phyloP scores from a whole-genome alignment of 2,888 invertebrate genomes.

The Limnephilus lunatus region DNA sequence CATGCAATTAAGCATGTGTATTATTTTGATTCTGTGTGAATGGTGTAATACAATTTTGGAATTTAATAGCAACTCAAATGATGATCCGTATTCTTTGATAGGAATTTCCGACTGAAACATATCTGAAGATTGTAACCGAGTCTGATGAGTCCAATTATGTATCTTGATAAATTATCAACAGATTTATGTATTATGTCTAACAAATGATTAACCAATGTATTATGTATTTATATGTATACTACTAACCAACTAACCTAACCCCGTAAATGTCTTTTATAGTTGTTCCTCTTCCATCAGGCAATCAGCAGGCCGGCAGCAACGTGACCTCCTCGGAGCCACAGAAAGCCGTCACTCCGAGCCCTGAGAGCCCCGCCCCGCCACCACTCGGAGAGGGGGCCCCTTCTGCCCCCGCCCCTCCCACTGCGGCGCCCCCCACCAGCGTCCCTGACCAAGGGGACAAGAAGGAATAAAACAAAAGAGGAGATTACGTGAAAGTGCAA shows the following conservation, averaged over 20 bases:
- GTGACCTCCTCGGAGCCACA: conserved; percentile 55
- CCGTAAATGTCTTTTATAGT: conserved; percentile 20
- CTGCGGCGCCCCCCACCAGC: conserved; percentile 64
- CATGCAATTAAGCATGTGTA: neutral
- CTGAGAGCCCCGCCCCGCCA: conserved; percentile 64
- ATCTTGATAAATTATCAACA: neutral
- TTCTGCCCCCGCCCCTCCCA: conserved; percentile 42
- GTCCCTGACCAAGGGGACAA: conserved; percentile 66
- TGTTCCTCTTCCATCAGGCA: conserved; percentile 47
- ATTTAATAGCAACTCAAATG: conserved; percentile 63
- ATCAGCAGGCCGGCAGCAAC: conserved; percentile 54
- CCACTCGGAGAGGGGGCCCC: conserved; percentile 67
- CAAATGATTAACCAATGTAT: neutral
- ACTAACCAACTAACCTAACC: conserved; percentile 33
- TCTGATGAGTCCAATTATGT: conserved; percentile 22
- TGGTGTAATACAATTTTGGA: too few species aligned
- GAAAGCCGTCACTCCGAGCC: conserved; percentile 50
- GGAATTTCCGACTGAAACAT: conserved; percentile 68
- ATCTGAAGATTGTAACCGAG: conserved; percentile 53
- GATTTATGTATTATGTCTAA: neutral
- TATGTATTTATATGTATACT: neutral
- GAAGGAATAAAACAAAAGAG: conserved; percentile 27
- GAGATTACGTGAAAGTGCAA: neutral
- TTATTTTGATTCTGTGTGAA: neutral
- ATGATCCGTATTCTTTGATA: conserved; percentile 65